phyloP scores from a whole-genome alignment of 2,797 vertebrate species.

The Pterois miles region DNA sequence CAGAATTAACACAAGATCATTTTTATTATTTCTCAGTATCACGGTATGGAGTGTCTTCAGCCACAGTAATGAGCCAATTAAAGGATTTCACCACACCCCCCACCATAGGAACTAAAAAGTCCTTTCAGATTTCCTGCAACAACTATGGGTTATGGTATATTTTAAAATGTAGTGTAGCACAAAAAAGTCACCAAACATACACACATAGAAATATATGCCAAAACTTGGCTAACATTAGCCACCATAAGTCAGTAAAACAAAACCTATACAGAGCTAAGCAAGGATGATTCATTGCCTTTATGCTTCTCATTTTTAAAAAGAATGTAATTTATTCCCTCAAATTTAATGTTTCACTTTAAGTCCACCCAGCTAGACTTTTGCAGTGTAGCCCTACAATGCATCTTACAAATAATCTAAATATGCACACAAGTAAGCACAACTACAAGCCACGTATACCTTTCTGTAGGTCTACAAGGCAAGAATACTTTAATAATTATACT shows the following conservation, averaged over 20 bases:
- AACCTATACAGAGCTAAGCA: not conserved
- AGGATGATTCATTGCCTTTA: not conserved
- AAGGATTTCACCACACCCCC: not conserved
- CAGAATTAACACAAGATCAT: not conserved
- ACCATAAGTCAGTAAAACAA: not conserved
- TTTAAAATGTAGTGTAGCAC: not conserved
- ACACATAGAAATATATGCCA: not conserved
- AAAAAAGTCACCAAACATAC: not conserved
- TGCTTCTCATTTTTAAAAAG: not conserved
- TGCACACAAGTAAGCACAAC: too few species aligned
- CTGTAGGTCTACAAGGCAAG: too few species aligned
- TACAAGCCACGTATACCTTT: too few species aligned
- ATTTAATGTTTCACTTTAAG: not conserved
- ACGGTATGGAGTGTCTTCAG: not conserved
- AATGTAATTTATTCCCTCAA: not conserved
- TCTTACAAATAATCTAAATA: not conserved
- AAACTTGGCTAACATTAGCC: not conserved
- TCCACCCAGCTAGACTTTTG: too few species aligned
- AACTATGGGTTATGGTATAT: not conserved
- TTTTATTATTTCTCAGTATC: slow-evolving; percentile 1
- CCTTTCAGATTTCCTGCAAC: not conserved
- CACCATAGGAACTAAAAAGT: not conserved
- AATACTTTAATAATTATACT: too few species aligned
- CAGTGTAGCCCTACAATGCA: not conserved
- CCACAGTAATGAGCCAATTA: not conserved